Evolutionary conservation across 2,888 invertebrate genomes (phyloP).

Genomic region (Zelleria hepariella): DNA sequence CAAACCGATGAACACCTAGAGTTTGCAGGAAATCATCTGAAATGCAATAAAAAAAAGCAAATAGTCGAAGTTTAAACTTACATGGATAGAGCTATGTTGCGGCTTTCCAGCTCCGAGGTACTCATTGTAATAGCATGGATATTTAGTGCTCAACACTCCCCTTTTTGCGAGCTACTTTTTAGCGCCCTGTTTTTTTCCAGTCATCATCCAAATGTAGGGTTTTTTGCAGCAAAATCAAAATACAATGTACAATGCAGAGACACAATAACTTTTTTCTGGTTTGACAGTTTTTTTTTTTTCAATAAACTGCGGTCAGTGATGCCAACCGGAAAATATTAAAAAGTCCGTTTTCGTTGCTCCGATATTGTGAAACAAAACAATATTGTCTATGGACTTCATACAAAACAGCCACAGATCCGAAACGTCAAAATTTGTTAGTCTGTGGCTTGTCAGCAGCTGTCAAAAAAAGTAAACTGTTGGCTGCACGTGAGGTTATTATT

Average conservation of each 20-base stretch:
- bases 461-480: background rate
- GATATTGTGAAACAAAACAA: no score
- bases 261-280: background rate
- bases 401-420: no score
- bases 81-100: slow-evolving; percentile 64
- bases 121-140: slow-evolving; percentile 41
- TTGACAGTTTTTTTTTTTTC: background rate
- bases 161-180: slow-evolving; percentile 41
- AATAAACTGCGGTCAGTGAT: no score
- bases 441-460: no score
- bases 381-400: no score
- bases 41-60: background rate
- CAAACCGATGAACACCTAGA: background rate
- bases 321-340: background rate
- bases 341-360: no score
- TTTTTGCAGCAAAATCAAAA: slow-evolving; percentile 46
- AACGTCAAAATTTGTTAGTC: no score
- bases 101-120: slow-evolving; percentile 62
- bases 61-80: slow-evolving; percentile 28
- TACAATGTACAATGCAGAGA: slow-evolving; percentile 3
- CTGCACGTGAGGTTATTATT: slow-evolving; percentile 22
- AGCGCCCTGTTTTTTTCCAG: slow-evolving; percentile 49
- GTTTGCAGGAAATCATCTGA: background rate
- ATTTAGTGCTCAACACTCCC: slow-evolving; percentile 36
- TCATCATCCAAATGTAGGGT: slow-evolving; percentile 56